These are phyloP conservation scores for Hemicordylus capensis DNA, from an alignment of 2,113 vertebrate species.

Conservation along the genomic window DNA sequence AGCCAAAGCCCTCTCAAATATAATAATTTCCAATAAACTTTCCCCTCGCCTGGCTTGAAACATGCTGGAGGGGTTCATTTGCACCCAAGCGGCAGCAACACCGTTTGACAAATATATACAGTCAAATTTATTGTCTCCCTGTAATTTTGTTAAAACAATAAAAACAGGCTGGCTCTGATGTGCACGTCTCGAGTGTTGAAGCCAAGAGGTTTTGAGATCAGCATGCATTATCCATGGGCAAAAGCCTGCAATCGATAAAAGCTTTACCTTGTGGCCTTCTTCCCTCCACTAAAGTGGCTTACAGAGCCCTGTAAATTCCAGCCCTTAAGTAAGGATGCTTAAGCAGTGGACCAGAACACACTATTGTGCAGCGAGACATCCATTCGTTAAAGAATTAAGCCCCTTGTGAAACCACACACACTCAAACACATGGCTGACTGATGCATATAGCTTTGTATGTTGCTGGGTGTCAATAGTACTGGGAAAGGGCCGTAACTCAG, in stretches of 20 bases:
- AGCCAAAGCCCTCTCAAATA: constrained; percentile 73
- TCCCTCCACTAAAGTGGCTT: background rate
- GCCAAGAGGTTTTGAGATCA: constrained; percentile 1
- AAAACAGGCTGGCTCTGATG: constrained; percentile 43
- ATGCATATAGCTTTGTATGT: too few species aligned
- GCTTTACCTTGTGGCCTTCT: background rate
- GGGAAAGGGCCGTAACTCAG: too few species aligned
- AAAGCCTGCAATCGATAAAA: background rate
- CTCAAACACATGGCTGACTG: background rate
- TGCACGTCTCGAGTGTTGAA: background rate
- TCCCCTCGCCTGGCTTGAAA: background rate
- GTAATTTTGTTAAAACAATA: constrained; percentile 68
- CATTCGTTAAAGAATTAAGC: background rate
- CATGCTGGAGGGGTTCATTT: constrained; percentile 34
- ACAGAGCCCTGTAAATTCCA: background rate
- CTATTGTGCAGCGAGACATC: background rate
- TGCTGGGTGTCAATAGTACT: too few species aligned
- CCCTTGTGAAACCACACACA: background rate
- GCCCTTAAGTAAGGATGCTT: background rate
- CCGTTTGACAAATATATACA: constrained; percentile 68
- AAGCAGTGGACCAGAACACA: too few species aligned
- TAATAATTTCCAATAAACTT: constrained; percentile 76
- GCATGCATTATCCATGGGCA: background rate
- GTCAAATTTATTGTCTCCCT: constrained; percentile 57
- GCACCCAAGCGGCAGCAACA: constrained; percentile 42